A percentile compares a stretch with the other conserved stretches of the same genome.
Conservation (phyloP, 2,888 invertebrate genomes). For the Zygogramma bicolorata region DNA sequence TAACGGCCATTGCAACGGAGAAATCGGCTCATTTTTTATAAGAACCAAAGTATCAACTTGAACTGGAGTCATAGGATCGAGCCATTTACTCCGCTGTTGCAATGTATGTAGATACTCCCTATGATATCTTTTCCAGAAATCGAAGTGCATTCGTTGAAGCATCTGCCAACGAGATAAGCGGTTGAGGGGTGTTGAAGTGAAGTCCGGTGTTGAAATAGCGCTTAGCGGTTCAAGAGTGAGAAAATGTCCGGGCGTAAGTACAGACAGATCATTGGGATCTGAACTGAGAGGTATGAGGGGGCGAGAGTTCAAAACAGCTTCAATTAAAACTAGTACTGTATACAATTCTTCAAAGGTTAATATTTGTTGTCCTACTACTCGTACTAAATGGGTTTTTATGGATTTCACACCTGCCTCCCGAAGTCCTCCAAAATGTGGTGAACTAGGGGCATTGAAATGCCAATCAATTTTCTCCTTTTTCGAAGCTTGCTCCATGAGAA, state of each 20-base stretch:
- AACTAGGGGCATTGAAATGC: slow-evolving; percentile 37
- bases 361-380: slow-evolving; percentile 44
- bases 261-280: slow-evolving; percentile 33
- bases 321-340: slow-evolving; percentile 48
- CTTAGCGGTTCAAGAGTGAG: slow-evolving; percentile 8
- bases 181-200: slow-evolving; percentile 17
- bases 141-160: slow-evolving; percentile 28
- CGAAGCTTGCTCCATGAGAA: slow-evolving; percentile 10
- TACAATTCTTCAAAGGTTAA: slow-evolving; percentile 50
- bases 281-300: slow-evolving; percentile 44
- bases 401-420: slow-evolving; percentile 37
- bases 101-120: too few relatives aligned
- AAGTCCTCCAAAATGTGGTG: slow-evolving; percentile 42
- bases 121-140: slow-evolving; percentile 44
- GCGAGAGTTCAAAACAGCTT: too few relatives aligned
- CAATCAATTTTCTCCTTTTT: slow-evolving; percentile 14
- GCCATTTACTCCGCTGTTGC: too few relatives aligned
- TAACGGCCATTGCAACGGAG: too few relatives aligned
- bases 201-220: slow-evolving; percentile 15
- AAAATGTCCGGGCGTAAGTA: slow-evolving; percentile 42
- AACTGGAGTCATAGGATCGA: too few relatives aligned
- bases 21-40: too few relatives aligned
- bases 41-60: too few relatives aligned
- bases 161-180: slow-evolving; percentile 33
- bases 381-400: slow-evolving; percentile 29